These are phyloP conservation scores for Cuniculus paca DNA, from an alignment of 2,797 vertebrate species.

Conservation along the genomic window DNA sequence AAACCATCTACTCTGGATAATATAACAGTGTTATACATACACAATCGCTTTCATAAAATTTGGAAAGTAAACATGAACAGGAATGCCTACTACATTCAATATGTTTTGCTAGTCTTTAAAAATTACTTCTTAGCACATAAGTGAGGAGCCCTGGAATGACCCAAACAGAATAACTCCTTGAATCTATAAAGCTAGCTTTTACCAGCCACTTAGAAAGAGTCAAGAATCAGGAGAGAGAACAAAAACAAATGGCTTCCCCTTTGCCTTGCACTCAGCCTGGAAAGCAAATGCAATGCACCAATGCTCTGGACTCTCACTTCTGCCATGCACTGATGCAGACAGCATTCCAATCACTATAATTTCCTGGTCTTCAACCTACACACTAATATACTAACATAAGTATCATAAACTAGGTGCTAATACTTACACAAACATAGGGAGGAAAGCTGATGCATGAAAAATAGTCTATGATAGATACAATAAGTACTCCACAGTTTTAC, in stretches of 20 bases:
- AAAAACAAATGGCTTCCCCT: not conserved
- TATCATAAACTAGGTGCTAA: not conserved
- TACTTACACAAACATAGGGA: not conserved
- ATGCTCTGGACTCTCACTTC: not conserved
- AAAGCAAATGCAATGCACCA: not conserved
- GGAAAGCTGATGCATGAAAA: not conserved
- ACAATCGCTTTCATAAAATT: not conserved
- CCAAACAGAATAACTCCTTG: not conserved
- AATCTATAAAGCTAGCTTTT: fast-evolving
- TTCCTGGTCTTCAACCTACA: not conserved
- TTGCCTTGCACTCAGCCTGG: not conserved
- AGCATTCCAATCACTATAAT: not conserved
- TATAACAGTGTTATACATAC: not conserved
- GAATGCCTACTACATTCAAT: not conserved
- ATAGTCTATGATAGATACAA: fast-evolving
- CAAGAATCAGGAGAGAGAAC: not conserved
- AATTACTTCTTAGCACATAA: slow-evolving; percentile 3
- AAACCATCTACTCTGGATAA: slow-evolving; percentile 16
- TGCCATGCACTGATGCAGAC: not conserved
- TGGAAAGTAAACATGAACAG: not conserved
- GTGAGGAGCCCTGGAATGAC: not conserved
- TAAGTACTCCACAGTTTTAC: not conserved
- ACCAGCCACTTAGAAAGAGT: not conserved
- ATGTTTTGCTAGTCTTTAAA: not conserved
- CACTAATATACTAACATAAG: not conserved